Conservation (phyloP, 2,797 vertebrate species). For the Leontocebus nigricollis region DNA sequence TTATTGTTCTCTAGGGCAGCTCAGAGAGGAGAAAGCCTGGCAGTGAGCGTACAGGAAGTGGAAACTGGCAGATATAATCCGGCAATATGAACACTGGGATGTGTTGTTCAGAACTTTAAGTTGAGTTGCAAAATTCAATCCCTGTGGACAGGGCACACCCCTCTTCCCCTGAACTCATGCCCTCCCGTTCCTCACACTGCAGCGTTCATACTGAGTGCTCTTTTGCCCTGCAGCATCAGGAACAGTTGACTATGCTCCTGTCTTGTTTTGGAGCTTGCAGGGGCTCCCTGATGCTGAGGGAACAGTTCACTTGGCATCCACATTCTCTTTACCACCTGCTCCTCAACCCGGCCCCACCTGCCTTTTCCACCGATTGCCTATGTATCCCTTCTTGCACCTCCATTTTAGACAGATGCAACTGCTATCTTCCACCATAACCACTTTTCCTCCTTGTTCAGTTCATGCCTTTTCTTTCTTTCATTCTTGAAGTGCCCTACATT, state of each 20-base stretch:
- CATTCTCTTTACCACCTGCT: background rate
- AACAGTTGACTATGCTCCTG: background rate
- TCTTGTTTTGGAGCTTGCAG: background rate
- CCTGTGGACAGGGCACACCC: background rate
- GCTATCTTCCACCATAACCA: no score
- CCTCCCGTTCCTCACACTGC: background rate
- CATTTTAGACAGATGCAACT: background rate
- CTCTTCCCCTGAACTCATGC: background rate
- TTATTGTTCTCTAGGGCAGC: conserved; percentile 79
- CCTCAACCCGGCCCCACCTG: background rate
- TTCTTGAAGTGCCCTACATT: background rate
- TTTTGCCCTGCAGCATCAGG: background rate
- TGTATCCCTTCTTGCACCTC: background rate
- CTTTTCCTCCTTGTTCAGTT: background rate
- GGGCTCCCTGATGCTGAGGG: background rate
- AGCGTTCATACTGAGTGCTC: background rate
- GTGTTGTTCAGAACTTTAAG: conserved; percentile 53
- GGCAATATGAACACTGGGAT: conserved; percentile 69
- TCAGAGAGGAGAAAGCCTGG: conserved; percentile 76
- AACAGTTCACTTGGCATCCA: background rate
- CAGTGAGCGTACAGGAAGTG: conserved; percentile 69
- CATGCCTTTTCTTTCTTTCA: background rate
- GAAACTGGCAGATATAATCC: conserved; percentile 69
- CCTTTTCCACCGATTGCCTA: background rate
- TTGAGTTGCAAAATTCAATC: conserved; percentile 46